phyloP scores from a whole-genome alignment of 2,888 invertebrate genomes.

The Andricus curvator region DNA sequence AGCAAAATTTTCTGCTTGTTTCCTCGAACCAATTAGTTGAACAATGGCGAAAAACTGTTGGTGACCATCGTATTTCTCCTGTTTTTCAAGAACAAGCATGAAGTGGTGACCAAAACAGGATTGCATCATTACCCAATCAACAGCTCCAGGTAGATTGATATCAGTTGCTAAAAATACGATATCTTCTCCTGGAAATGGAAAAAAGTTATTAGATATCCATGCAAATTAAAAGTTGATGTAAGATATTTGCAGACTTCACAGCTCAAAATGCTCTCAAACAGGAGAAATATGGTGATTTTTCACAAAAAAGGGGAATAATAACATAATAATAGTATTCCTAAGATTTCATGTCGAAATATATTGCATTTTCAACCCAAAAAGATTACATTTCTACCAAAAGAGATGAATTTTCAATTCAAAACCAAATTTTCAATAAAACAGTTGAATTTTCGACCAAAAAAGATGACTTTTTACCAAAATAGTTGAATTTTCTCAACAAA shows the following conservation, averaged over 20 bases:
- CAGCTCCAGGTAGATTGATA: slow-evolving; percentile 99
- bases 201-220: neutral
- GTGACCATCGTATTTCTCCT: slow-evolving; percentile 98
- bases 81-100: slow-evolving; percentile 99
- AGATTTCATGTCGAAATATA: too few relatives aligned
- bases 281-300: too few relatives aligned
- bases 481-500: too few relatives aligned
- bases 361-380: too few relatives aligned
- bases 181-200: slow-evolving; percentile 88
- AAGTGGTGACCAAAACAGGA: slow-evolving; percentile 99
- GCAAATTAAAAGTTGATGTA: neutral
- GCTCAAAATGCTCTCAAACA: too few relatives aligned
- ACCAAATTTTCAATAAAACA: too few relatives aligned
- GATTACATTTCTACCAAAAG: too few relatives aligned
- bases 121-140: slow-evolving; percentile 99
- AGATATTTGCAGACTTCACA: neutral
- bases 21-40: slow-evolving; percentile 98
- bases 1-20: slow-evolving; percentile 99
- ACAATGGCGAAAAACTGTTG: slow-evolving; percentile 99
- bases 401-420: too few relatives aligned
- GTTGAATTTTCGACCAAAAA: too few relatives aligned
- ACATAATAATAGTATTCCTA: too few relatives aligned
- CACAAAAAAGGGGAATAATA: too few relatives aligned
- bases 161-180: slow-evolving; percentile 99
- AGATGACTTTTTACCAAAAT: too few relatives aligned